phyloP scores from a whole-genome alignment of 2,113 vertebrate genomes.

The Rhabdomys dilectus region DNA sequence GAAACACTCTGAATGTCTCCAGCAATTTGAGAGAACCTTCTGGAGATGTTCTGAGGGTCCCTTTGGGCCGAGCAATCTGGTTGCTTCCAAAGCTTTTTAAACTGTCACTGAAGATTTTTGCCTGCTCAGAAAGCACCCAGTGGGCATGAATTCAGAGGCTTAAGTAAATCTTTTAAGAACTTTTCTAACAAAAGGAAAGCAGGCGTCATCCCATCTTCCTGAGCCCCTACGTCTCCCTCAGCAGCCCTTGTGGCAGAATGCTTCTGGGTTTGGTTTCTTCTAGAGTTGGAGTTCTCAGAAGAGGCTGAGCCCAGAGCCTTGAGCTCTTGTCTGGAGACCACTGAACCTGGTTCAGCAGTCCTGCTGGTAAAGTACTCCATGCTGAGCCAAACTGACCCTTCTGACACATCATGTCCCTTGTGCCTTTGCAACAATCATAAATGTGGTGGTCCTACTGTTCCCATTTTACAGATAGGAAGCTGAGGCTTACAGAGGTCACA shows the following conservation, averaged over 20 bases:
- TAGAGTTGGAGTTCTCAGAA: neutral
- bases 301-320: neutral
- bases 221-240: neutral
- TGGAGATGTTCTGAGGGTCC: constrained; percentile 53
- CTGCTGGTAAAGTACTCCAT: rapidly evolving
- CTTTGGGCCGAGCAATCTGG: constrained; percentile 59
- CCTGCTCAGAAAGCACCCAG: constrained; percentile 76
- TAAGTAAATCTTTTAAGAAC: constrained; percentile 68
- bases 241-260: neutral
- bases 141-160: constrained; percentile 74
- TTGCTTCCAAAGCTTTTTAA: constrained; percentile 80
- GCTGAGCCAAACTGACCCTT: neutral
- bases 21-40: constrained; percentile 33
- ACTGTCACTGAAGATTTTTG: constrained; percentile 77
- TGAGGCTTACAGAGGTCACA: neutral
- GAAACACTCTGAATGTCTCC: neutral
- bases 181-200: constrained; percentile 38
- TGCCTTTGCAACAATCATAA: neutral
- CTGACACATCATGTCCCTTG: neutral
- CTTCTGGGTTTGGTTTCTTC: neutral
- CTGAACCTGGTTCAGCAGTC: neutral
- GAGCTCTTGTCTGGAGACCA: neutral
- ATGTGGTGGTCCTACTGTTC: rapidly evolving
- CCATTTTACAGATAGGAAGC: neutral
- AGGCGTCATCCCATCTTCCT: neutral